Conservation (phyloP, 2,888 invertebrate genomes). For the Eremobia ochroleuca region DNA sequence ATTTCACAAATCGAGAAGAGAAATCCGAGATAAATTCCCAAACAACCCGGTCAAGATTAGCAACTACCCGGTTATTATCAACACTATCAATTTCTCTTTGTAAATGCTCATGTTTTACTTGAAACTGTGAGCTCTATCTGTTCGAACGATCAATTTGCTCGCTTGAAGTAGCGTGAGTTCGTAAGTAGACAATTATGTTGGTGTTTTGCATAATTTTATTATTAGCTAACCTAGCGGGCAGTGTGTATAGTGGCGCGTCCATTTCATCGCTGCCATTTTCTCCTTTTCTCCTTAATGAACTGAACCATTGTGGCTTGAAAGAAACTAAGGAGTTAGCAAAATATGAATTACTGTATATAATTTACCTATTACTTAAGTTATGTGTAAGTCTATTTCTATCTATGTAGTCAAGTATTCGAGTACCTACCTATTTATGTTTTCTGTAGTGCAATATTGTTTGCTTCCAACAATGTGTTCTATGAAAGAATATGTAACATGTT, state of each 20-base stretch:
- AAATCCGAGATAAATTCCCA: slow-evolving; percentile 58
- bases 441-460: not conserved
- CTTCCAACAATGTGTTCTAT: not conserved
- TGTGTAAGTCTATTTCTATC: not conserved
- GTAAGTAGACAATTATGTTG: slow-evolving; percentile 35
- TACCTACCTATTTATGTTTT: not conserved
- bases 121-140: slow-evolving; percentile 49
- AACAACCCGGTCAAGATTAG: slow-evolving; percentile 51
- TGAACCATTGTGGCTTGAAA: slow-evolving; percentile 70
- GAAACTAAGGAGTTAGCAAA: slow-evolving; percentile 48
- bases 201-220: slow-evolving; percentile 62
- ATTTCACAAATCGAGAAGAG: slow-evolving; percentile 47
- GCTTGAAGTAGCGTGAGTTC: slow-evolving; percentile 21
- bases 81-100: slow-evolving; percentile 58
- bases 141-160: slow-evolving; percentile 34
- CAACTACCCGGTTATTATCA: slow-evolving; percentile 48
- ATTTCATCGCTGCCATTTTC: slow-evolving; percentile 70
- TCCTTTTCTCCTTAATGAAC: slow-evolving; percentile 78
- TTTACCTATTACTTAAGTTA: not conserved
- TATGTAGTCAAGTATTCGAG: too few relatives aligned
- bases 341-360: not conserved
- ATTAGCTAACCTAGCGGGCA: slow-evolving; percentile 33
- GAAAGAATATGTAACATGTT: not conserved
- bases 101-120: slow-evolving; percentile 60
- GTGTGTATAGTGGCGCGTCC: slow-evolving; percentile 44